These are phyloP conservation scores for Lanius ludovicianus DNA, from an alignment of 2,113 vertebrate genomes.

Conservation along the genomic window DNA sequence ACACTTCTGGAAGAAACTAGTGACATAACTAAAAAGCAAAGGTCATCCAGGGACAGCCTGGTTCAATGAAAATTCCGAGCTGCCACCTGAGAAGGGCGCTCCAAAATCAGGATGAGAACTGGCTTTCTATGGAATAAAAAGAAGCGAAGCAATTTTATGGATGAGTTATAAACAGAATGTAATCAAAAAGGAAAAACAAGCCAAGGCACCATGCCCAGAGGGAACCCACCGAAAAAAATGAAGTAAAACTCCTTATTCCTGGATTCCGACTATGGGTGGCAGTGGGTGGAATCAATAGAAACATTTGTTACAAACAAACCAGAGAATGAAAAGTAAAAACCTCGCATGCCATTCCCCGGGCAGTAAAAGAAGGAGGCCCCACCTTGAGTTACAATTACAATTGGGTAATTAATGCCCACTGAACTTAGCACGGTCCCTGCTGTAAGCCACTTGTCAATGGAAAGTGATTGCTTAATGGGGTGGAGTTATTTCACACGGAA, in stretches of 20 bases:
- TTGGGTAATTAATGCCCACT: not conserved
- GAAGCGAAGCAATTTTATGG: not conserved
- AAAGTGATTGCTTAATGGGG: not conserved
- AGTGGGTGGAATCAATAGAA: not conserved
- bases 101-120: not conserved
- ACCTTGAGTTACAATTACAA: not conserved
- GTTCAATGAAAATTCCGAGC: not conserved
- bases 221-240: not conserved
- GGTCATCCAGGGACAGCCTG: not conserved
- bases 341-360: not conserved
- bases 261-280: not conserved
- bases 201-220: not conserved
- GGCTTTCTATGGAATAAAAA: not conserved
- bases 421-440: fast-evolving
- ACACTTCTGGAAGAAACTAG: not conserved
- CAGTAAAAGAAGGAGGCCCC: not conserved
- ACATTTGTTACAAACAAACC: not conserved
- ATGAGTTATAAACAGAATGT: fast-evolving
- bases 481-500: not conserved
- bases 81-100: not conserved
- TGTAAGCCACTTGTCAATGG: not conserved
- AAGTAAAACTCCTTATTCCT: not conserved
- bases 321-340: not conserved
- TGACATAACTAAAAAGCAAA: not conserved
- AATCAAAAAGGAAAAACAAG: not conserved